Percentiles rank a stretch among this genome's conserved stretches.
Evolutionary conservation across 2,113 vertebrate species (phyloP).

Genomic region (Corapipo altera): DNA sequence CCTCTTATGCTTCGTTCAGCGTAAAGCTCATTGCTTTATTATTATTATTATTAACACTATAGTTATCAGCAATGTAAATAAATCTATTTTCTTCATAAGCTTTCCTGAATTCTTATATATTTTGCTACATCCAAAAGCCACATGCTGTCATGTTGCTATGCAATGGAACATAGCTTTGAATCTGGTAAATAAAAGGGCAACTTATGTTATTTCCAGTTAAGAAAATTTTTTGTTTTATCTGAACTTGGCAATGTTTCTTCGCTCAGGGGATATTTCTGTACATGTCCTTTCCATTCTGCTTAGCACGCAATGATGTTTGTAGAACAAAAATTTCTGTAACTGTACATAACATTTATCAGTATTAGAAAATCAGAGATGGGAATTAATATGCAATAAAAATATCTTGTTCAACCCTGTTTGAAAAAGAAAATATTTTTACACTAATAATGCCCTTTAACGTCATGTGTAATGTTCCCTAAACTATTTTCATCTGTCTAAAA

Average conservation of each 20-base stretch:
- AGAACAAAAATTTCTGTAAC: neutral
- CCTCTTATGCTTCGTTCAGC: neutral
- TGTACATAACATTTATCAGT: neutral
- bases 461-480: neutral
- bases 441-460: neutral
- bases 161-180: neutral
- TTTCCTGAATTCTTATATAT: neutral
- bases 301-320: neutral
- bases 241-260: neutral
- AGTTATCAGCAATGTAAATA: neutral
- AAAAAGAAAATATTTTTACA: constrained; percentile 5
- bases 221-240: constrained; percentile 5
- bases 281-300: neutral
- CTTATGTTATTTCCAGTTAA: neutral
- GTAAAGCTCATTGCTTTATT: neutral
- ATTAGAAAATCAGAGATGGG: neutral
- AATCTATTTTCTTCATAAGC: neutral
- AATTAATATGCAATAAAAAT: neutral
- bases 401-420: neutral
- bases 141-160: neutral
- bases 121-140: neutral
- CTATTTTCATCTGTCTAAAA: neutral
- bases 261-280: neutral
- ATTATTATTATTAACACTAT: neutral
- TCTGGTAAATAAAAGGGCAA: neutral